These are phyloP conservation scores for Trematomus loennbergii DNA, from an alignment of 2,113 vertebrate genomes.

Conservation along the genomic window DNA sequence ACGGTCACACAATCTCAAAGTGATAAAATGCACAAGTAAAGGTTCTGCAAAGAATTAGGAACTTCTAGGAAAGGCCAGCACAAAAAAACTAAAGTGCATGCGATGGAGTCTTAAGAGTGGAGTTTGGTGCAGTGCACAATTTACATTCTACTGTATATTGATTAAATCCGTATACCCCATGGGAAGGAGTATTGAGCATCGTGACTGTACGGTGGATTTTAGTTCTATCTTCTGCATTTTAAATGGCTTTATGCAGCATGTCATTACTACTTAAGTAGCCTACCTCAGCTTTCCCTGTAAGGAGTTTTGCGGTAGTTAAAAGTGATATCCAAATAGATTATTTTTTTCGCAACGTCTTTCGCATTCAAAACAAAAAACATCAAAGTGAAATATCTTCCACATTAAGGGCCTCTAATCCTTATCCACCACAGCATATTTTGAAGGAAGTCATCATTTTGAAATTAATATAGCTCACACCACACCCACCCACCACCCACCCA, in stretches of 20 bases:
- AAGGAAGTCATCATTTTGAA: conserved; percentile 3
- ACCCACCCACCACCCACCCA: neutral
- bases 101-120: conserved; percentile 60
- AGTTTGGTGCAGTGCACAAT: conserved; percentile 83
- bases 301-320: conserved; percentile 61
- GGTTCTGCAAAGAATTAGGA: conserved; percentile 52
- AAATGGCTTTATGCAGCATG: conserved; percentile 77
- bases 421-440: neutral
- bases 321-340: conserved; percentile 23
- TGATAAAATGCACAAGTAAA: conserved; percentile 70
- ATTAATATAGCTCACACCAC: conserved; percentile 4
- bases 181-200: conserved; percentile 75
- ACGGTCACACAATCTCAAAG: conserved; percentile 75
- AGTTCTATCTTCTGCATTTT: conserved; percentile 76
- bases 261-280: conserved; percentile 65
- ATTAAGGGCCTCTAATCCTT: neutral
- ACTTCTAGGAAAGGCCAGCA: conserved; percentile 48
- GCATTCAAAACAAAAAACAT: conserved; percentile 23
- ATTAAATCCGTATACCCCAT: conserved; percentile 74
- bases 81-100: conserved; percentile 51
- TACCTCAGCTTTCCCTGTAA: conserved; percentile 56
- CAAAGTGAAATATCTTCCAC: neutral
- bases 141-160: conserved; percentile 82
- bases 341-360: conserved; percentile 1
- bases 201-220: conserved; percentile 74